Evolutionary conservation across 2,888 invertebrate genomes (phyloP).

Genomic region (Frankliniella intonsa): DNA sequence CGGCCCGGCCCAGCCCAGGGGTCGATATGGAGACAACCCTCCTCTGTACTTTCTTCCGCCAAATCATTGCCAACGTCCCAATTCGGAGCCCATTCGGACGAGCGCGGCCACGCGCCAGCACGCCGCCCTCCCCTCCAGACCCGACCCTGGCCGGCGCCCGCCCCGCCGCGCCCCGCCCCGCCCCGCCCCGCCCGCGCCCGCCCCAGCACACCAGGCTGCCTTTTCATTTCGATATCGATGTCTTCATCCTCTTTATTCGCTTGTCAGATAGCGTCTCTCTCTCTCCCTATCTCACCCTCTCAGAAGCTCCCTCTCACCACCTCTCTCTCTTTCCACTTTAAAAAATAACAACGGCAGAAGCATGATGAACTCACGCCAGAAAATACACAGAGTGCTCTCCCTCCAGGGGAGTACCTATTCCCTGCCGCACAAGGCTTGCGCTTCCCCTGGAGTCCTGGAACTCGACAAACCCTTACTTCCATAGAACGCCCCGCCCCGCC

Average conservation of each 20-base stretch:
- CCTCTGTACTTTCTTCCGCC: background rate
- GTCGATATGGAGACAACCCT: background rate
- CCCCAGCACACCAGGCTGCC: constrained; percentile 33
- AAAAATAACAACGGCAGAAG: too few relatives aligned
- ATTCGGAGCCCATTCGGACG: background rate
- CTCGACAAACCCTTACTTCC: too few relatives aligned
- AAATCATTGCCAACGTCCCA: background rate
- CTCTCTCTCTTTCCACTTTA: too few relatives aligned
- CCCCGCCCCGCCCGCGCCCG: constrained; percentile 35
- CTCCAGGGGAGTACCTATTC: too few relatives aligned
- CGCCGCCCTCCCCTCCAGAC: constrained; percentile 33
- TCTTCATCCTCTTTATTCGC: background rate
- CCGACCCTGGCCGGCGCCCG: constrained; percentile 36
- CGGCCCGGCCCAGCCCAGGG: background rate
- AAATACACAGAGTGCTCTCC: too few relatives aligned
- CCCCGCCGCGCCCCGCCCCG: constrained; percentile 35
- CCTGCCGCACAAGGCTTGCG: too few relatives aligned
- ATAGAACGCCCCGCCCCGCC: too few relatives aligned
- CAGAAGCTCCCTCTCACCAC: too few relatives aligned
- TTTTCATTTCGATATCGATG: background rate
- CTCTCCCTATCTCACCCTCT: too few relatives aligned
- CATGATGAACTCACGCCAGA: too few relatives aligned
- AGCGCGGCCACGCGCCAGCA: background rate
- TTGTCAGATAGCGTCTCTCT: too few relatives aligned
- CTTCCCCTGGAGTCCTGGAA: too few relatives aligned